Conservation (phyloP, 2,113 vertebrate genomes). For the Gadus macrocephalus region DNA sequence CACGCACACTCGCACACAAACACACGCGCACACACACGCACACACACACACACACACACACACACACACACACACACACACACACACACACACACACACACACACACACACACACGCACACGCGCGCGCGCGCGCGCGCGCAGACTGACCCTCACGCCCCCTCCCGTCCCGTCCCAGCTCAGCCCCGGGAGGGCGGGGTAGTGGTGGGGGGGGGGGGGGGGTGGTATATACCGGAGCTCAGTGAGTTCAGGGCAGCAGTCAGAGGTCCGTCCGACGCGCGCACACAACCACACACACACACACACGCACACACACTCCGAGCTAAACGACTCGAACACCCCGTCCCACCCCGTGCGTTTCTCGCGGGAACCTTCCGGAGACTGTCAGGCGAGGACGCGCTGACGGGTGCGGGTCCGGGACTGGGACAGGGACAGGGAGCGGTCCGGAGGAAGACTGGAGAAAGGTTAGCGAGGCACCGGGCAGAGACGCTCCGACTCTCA, state of each 20-base stretch:
- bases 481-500: background rate
- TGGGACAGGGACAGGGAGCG: background rate
- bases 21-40: background rate
- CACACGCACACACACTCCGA: background rate
- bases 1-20: slow-evolving; percentile 3
- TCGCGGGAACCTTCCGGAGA: background rate
- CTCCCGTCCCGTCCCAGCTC: background rate
- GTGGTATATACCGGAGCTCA: no score
- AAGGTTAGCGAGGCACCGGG: background rate
- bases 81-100: background rate
- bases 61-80: slow-evolving; percentile 1
- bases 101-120: slow-evolving; percentile 7
- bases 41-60: background rate
- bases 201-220: no score
- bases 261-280: background rate
- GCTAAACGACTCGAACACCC: background rate
- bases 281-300: background rate
- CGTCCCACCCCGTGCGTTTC: no score
- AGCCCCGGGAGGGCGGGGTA: no score
- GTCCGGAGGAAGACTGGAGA: background rate
- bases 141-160: background rate
- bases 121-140: background rate
- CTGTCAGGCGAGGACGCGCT: background rate
- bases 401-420: background rate
- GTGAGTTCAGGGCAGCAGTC: no score